These are phyloP conservation scores for Eleutherodactylus coqui DNA, from an alignment of 2,797 vertebrate genomes.

Conservation along the genomic window DNA sequence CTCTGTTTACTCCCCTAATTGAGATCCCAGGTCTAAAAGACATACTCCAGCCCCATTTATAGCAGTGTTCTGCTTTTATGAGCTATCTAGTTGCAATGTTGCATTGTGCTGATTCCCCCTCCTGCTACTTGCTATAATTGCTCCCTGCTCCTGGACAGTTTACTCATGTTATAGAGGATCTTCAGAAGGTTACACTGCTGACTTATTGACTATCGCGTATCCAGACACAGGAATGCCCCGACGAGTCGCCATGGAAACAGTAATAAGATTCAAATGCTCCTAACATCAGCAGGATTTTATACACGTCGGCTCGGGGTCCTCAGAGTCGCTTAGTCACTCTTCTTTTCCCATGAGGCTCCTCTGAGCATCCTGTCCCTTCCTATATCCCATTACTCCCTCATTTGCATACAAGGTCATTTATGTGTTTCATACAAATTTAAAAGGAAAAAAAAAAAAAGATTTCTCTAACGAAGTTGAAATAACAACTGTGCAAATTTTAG, in stretches of 20 bases:
- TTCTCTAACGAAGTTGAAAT: neutral
- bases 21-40: too few relatives aligned
- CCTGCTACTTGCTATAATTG: neutral
- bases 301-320: neutral
- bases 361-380: neutral
- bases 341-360: neutral
- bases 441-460: neutral
- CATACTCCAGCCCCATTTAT: neutral
- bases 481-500: neutral
- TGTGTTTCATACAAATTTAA: neutral
- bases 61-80: neutral
- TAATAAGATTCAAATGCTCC: neutral
- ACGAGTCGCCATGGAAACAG: slow-evolving; percentile 26
- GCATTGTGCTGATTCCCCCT: too few relatives aligned
- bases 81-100: neutral
- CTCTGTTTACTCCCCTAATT: too few relatives aligned
- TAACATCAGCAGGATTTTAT: neutral
- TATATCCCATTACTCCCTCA: neutral
- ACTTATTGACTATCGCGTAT: neutral
- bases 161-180: neutral
- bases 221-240: neutral
- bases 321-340: neutral
- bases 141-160: neutral
- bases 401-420: slow-evolving; percentile 7
- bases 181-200: neutral